Evolutionary conservation across 2,888 invertebrate genomes (phyloP).

Genomic region (Nemapogon koenigi): DNA sequence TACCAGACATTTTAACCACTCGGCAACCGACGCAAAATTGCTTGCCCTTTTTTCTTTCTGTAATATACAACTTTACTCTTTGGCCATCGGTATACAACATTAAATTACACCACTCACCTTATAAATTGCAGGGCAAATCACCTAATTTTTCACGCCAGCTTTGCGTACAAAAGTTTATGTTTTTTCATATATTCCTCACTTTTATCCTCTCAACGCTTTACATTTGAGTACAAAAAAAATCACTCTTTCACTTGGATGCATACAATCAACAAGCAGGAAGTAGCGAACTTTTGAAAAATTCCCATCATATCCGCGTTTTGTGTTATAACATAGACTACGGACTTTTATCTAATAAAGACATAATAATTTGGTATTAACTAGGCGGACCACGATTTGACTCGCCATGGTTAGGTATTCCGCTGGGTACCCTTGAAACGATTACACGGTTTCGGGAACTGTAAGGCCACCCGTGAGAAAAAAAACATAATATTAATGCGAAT

Average conservation of each 20-base stretch:
- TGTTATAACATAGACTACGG: conserved; percentile 33
- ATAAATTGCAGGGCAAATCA: conserved; percentile 9
- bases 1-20: no score
- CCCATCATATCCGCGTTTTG: conserved; percentile 48
- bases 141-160: conserved; percentile 4
- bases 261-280: conserved; percentile 57
- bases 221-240: conserved; percentile 25
- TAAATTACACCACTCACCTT: conserved; percentile 3
- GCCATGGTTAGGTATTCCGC: no score
- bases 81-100: not conserved
- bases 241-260: conserved; percentile 50
- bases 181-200: conserved; percentile 2
- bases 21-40: no score
- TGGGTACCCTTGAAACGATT: no score
- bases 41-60: no score
- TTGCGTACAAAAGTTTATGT: conserved; percentile 3
- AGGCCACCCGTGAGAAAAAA: no score
- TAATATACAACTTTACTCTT: no score
- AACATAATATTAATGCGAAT: no score
- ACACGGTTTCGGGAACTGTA: no score
- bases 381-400: no score
- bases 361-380: no score
- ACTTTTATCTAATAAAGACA: no score
- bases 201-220: not conserved
- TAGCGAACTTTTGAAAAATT: conserved; percentile 56